Conservation (phyloP, 2,113 vertebrate species). For the Cisticola juncidis region DNA sequence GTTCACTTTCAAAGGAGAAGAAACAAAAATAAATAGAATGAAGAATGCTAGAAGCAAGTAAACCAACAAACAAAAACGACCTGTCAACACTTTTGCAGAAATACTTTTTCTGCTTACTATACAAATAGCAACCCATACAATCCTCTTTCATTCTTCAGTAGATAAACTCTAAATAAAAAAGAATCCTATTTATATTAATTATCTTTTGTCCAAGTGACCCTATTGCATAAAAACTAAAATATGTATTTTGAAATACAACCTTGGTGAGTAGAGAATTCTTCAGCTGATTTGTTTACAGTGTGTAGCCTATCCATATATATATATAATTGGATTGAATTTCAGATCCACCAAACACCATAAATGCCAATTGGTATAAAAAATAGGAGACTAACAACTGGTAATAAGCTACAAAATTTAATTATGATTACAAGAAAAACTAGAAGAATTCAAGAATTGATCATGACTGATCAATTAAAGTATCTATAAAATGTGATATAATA, state of each 20-base stretch:
- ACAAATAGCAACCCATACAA: background rate
- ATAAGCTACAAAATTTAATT: background rate
- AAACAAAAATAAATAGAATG: background rate
- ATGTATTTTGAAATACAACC: background rate
- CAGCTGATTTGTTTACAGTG: background rate
- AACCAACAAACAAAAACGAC: background rate
- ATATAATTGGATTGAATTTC: background rate
- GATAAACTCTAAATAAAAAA: background rate
- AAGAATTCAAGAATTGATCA: background rate
- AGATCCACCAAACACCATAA: background rate
- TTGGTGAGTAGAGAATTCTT: background rate
- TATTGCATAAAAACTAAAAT: background rate
- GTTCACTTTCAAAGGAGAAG: slow-evolving; percentile 7
- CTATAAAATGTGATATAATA: background rate
- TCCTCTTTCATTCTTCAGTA: background rate
- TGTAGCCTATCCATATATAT: background rate
- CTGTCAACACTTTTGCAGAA: background rate
- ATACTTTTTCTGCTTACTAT: background rate
- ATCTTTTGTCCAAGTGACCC: background rate
- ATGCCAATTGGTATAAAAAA: background rate
- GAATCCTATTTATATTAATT: background rate
- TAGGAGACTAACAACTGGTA: background rate
- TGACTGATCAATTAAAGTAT: background rate
- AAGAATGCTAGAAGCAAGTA: background rate
- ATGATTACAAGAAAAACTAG: background rate